These are phyloP conservation scores for Aurelia aurita DNA, from an alignment of 30 jellyfish, hydroid and myxozoan species.

Conservation along the genomic window DNA sequence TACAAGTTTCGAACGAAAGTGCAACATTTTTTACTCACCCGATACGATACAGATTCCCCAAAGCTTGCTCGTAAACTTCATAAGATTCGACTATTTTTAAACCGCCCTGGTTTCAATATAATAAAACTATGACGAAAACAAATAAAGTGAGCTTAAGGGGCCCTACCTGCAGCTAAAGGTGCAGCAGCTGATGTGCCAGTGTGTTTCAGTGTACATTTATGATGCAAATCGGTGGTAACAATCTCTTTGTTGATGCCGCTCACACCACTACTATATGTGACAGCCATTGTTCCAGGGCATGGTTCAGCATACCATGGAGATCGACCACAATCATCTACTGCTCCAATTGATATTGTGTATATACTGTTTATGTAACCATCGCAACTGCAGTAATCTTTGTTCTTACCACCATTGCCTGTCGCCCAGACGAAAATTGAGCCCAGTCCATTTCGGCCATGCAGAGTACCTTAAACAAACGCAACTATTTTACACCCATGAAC, in stretches of 20 bases:
- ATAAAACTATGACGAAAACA: too few species aligned
- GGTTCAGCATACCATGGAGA: constrained; percentile 99
- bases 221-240: constrained; percentile 94
- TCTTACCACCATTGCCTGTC: constrained; percentile 98
- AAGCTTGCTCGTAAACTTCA: too few species aligned
- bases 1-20: too few species aligned
- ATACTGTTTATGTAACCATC: constrained; percentile 98
- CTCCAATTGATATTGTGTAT: constrained; percentile 95
- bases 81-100: too few species aligned
- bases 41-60: too few species aligned
- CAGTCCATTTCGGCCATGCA: constrained; percentile 84
- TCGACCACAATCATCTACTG: constrained; percentile 97
- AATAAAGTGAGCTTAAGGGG: too few species aligned
- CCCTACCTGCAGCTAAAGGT: constrained; percentile 97
- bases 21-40: too few species aligned
- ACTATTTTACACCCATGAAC: too few species aligned
- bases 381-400: constrained; percentile 92
- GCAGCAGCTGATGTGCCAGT: constrained; percentile 99
- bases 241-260: constrained; percentile 85
- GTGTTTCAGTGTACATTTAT: constrained; percentile 81
- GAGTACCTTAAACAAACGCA: constrained; percentile 55
- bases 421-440: constrained; percentile 99
- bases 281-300: constrained; percentile 99
- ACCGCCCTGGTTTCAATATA: too few species aligned
- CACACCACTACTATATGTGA: constrained; percentile 98